These are phyloP conservation scores for Sarcophaga peregrina DNA, from an alignment of 1,140 invertebrate genomes.

Conservation along the genomic window DNA sequence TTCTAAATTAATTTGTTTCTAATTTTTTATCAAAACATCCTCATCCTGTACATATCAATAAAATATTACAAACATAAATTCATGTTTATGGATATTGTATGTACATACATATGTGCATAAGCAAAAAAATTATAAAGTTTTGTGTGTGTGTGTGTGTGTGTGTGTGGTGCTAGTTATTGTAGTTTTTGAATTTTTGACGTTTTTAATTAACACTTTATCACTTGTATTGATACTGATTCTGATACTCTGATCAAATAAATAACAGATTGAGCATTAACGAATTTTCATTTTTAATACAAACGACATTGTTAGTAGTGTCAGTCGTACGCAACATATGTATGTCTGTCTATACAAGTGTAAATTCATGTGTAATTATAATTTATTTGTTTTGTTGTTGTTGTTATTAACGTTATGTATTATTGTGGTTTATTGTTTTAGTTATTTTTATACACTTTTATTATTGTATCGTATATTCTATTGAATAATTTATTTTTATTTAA, in stretches of 20 bases:
- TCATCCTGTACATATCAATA: no score
- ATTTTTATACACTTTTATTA: background rate
- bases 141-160: background rate
- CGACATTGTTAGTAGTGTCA: no score
- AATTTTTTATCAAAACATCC: no score
- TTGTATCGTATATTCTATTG: background rate
- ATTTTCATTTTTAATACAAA: no score
- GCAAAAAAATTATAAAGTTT: background rate
- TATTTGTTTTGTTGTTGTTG: background rate
- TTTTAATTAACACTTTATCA: constrained; percentile 6
- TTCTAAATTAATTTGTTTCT: no score
- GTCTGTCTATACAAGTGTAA: background rate
- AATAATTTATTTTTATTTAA: constrained; percentile 19
- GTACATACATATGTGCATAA: no score
- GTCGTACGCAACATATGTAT: background rate
- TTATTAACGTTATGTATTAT: background rate
- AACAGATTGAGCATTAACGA: background rate
- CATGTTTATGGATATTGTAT: no score
- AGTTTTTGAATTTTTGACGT: background rate
- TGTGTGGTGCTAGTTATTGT: background rate
- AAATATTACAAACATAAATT: no score
- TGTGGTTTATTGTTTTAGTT: background rate
- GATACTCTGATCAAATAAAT: background rate
- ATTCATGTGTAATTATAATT: background rate
- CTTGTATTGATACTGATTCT: no score